Conservation (phyloP, 2,888 invertebrate species). For the Belgica antarctica region DNA sequence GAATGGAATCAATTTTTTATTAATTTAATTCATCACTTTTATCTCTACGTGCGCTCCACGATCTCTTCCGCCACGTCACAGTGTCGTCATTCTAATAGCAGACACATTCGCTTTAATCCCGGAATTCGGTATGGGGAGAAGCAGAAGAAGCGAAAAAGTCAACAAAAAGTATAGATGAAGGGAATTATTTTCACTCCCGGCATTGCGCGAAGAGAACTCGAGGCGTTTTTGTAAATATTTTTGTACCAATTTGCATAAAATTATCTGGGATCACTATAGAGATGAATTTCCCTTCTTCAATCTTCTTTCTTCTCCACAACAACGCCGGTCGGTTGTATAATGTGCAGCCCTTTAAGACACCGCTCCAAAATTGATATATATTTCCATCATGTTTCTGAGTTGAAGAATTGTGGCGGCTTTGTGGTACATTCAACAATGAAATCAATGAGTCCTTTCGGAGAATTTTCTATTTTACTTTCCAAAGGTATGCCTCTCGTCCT, state of each 20-base stretch:
- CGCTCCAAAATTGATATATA: too few species aligned
- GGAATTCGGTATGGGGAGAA: neutral
- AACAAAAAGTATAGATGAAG: neutral
- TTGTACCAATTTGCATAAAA: constrained; percentile 34
- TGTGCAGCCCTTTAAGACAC: neutral
- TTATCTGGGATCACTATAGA: neutral
- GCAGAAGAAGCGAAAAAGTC: neutral
- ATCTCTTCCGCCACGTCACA: neutral
- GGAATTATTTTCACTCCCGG: constrained; percentile 6
- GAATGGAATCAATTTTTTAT: constrained; percentile 28
- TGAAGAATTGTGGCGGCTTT: neutral
- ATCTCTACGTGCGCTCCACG: neutral
- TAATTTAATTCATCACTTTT: constrained; percentile 37
- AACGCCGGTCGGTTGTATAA: too few species aligned
- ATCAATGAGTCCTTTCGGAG: neutral
- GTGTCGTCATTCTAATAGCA: neutral
- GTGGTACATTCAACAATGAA: constrained; percentile 25
- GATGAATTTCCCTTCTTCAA: neutral
- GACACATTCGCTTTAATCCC: neutral
- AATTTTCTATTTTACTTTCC: constrained; percentile 8
- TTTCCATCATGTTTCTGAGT: neutral
- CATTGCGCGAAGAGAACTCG: neutral
- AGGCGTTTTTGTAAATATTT: constrained; percentile 35
- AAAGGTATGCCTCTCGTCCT: neutral
- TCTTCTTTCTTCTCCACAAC: too few species aligned